Percentiles rank a stretch among this genome's conserved stretches.
These are phyloP conservation scores for Ichneumon xanthorius DNA, from an alignment of 2,888 invertebrate species.

Conservation along the genomic window DNA sequence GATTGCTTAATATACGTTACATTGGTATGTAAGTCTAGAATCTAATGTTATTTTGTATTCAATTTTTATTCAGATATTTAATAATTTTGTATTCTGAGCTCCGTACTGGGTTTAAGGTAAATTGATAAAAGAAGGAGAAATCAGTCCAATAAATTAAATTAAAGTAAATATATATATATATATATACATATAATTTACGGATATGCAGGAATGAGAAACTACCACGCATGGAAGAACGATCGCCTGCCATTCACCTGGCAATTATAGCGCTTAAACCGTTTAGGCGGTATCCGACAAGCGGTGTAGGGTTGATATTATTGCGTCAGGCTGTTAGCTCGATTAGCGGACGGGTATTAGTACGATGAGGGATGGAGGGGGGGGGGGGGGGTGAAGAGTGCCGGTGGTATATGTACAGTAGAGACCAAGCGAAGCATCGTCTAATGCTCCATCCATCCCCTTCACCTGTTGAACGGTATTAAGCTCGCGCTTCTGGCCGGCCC, in stretches of 20 bases:
- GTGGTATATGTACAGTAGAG: constrained; percentile 70
- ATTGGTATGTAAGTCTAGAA: no score
- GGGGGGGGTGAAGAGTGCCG: constrained; percentile 20
- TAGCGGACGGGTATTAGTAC: constrained; percentile 79
- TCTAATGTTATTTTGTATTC: no score
- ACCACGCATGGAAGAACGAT: constrained; percentile 52
- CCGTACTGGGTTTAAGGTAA: no score
- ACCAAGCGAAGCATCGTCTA: constrained; percentile 72
- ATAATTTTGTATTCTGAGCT: no score
- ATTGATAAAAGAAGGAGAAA: no score
- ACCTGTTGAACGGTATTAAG: constrained; percentile 81
- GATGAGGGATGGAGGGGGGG: constrained; percentile 34
- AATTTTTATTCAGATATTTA: background rate
- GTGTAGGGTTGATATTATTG: constrained; percentile 77
- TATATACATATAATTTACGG: no score
- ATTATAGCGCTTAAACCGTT: constrained; percentile 78
- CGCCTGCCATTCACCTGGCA: constrained; percentile 79
- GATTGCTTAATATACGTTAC: no score
- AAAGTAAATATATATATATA: background rate
- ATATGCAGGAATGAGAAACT: constrained; percentile 1
- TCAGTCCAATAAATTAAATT: no score
- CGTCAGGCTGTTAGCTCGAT: constrained; percentile 80
- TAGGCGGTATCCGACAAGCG: constrained; percentile 70
- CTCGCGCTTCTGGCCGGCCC: constrained; percentile 55
- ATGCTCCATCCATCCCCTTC: constrained; percentile 80